These are phyloP conservation scores for Mya arenaria DNA, from an alignment of 1,140 invertebrate genomes.

Conservation along the genomic window DNA sequence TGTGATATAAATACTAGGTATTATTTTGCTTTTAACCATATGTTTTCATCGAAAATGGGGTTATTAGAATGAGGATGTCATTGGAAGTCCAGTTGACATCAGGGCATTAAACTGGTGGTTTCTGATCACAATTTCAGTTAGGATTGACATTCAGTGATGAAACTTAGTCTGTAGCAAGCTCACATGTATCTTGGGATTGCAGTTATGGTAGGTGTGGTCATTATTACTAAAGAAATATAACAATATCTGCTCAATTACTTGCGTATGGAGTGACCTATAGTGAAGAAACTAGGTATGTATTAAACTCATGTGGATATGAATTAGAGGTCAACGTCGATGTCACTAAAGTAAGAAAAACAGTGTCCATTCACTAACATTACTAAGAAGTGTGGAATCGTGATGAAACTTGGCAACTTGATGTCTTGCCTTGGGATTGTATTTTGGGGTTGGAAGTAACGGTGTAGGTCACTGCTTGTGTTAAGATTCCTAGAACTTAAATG, in stretches of 20 bases:
- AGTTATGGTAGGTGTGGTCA: not conserved
- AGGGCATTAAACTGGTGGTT: not conserved
- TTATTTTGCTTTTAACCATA: too few species aligned
- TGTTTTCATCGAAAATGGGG: too few species aligned
- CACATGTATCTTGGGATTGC: not conserved
- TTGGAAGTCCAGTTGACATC: too few species aligned
- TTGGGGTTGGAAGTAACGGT: not conserved
- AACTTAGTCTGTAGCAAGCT: not conserved
- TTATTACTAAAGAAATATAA: not conserved
- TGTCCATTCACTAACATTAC: not conserved
- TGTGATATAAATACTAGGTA: too few species aligned
- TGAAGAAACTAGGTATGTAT: not conserved
- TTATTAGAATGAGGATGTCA: too few species aligned
- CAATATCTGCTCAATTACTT: not conserved
- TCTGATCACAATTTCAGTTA: not conserved
- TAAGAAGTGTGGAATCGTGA: not conserved
- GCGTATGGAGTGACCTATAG: not conserved
- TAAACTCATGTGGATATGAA: not conserved
- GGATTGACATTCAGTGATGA: not conserved
- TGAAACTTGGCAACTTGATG: not conserved
- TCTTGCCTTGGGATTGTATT: not conserved
- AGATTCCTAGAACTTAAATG: not conserved
- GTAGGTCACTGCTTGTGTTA: not conserved
- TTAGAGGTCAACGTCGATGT: not conserved
- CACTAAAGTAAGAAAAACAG: not conserved